These are phyloP conservation scores for Lithosia quadra DNA, from an alignment of 2,888 invertebrate genomes.

Conservation along the genomic window DNA sequence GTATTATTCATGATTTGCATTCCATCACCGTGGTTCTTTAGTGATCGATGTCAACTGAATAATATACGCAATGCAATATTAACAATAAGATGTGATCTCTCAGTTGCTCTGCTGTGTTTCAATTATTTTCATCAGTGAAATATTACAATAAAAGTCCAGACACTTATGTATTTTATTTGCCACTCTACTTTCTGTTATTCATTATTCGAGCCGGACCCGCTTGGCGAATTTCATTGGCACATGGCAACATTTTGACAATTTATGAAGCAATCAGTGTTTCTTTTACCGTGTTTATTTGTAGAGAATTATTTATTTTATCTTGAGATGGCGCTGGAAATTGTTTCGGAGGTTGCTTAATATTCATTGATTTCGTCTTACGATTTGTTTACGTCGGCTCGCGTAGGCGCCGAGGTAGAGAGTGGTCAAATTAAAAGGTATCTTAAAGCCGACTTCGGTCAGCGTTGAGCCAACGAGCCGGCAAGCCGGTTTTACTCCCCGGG, in stretches of 20 bases:
- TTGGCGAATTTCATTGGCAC: conserved; percentile 69
- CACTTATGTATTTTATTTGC: conserved; percentile 67
- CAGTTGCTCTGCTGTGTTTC: conserved; percentile 53
- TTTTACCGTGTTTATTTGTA: conserved; percentile 76
- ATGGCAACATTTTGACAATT: conserved; percentile 77
- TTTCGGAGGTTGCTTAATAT: conserved; percentile 82
- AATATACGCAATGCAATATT: background rate
- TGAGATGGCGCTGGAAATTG: conserved; percentile 75
- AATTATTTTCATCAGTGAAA: conserved; percentile 66
- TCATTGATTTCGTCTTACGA: conserved; percentile 81
- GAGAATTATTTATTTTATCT: conserved; percentile 79
- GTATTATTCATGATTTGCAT: too few relatives aligned
- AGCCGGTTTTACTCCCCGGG: conserved; percentile 74
- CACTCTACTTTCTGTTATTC: conserved; percentile 74
- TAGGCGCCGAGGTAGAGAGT: conserved; percentile 72
- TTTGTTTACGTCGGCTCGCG: conserved; percentile 78
- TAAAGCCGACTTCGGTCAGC: conserved; percentile 39
- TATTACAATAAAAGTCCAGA: conserved; percentile 58
- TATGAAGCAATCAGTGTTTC: conserved; percentile 83
- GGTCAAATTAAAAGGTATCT: conserved; percentile 73
- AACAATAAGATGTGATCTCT: conserved; percentile 34
- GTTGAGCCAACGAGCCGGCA: conserved; percentile 32
- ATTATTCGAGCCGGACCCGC: conserved; percentile 68
- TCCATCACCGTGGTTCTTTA: too few relatives aligned
- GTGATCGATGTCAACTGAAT: too few relatives aligned